A percentile compares a stretch with the other conserved stretches of the same genome.
These are phyloP conservation scores for Trematocara macrostoma DNA, from an alignment of 2,113 vertebrate genomes.

Conservation along the genomic window DNA sequence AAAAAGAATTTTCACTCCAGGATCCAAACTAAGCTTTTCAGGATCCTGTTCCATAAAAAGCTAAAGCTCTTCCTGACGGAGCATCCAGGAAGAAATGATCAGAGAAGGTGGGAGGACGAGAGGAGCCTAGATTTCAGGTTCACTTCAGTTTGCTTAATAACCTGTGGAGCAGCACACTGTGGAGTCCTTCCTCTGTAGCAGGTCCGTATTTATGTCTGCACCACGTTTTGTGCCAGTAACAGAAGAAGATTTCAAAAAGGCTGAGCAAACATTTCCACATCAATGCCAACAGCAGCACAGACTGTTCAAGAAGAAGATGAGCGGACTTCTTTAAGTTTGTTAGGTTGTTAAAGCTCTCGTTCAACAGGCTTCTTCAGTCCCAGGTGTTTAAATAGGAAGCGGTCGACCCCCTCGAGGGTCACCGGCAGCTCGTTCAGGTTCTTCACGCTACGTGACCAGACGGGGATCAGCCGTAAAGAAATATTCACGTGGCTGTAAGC, in stretches of 20 bases:
- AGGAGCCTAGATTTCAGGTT: neutral
- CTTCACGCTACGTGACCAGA: neutral
- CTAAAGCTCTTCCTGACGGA: neutral
- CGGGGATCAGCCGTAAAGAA: neutral
- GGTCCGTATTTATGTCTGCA: neutral
- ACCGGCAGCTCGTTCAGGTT: neutral
- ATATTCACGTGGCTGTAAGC: neutral
- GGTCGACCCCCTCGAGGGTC: neutral
- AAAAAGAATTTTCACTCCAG: neutral
- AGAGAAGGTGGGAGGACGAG: neutral
- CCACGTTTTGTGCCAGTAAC: neutral
- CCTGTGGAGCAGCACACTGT: neutral
- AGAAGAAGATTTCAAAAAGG: neutral
- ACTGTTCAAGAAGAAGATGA: neutral
- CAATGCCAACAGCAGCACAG: neutral
- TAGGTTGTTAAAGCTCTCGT: neutral
- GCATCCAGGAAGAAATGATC: neutral
- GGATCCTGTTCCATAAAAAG: neutral
- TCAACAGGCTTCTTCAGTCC: neutral
- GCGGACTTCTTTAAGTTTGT: neutral
- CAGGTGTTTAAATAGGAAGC: neutral
- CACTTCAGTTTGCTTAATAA: neutral
- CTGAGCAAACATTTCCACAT: neutral
- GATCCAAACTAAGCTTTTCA: neutral
- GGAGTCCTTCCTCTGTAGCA: neutral